These are phyloP conservation scores for Steinernema khuongi DNA, from an alignment of 1,140 invertebrate genomes.

Conservation along the genomic window DNA sequence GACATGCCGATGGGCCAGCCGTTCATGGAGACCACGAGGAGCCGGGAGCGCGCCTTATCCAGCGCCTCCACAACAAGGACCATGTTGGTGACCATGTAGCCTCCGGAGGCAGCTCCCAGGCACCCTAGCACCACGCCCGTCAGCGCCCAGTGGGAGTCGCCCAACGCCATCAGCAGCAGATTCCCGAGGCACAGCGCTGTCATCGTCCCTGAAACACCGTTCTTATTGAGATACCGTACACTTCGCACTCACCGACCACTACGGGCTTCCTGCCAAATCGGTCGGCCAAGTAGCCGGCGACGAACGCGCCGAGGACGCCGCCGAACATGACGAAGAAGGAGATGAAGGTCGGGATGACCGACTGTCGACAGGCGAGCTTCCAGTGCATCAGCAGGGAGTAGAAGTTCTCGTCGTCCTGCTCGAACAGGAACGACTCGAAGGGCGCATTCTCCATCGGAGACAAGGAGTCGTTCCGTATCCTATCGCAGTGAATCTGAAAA, in stretches of 20 bases:
- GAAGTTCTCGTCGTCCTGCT: slow-evolving; percentile 32
- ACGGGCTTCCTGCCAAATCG: slow-evolving; percentile 51
- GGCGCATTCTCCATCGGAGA: neutral
- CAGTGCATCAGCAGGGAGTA: slow-evolving; percentile 49
- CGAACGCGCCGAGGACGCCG: slow-evolving; percentile 50
- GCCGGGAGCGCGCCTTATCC: slow-evolving; percentile 35
- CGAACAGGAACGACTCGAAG: slow-evolving; percentile 20
- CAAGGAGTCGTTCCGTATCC: neutral
- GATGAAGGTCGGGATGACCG: slow-evolving; percentile 27
- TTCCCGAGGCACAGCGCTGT: slow-evolving; percentile 40
- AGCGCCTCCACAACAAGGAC: slow-evolving; percentile 51
- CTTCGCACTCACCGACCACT: slow-evolving; percentile 40
- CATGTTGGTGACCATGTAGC: slow-evolving; percentile 50
- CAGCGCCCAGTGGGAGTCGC: neutral
- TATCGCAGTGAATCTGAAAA: slow-evolving; percentile 19
- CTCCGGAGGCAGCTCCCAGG: slow-evolving; percentile 32
- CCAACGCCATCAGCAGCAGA: slow-evolving; percentile 26
- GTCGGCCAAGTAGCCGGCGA: slow-evolving; percentile 51
- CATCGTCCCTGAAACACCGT: slow-evolving; percentile 38
- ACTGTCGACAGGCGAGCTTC: slow-evolving; percentile 34
- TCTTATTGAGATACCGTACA: slow-evolving; percentile 1
- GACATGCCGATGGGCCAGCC: slow-evolving; percentile 58
- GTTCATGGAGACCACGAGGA: slow-evolving; percentile 53
- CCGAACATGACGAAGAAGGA: slow-evolving; percentile 49
- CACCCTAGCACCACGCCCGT: slow-evolving; percentile 35